A percentile compares a stretch with the other conserved stretches of the same genome.
phyloP scores from a whole-genome alignment of 1,140 invertebrate genomes.

The Venturia canescens region DNA sequence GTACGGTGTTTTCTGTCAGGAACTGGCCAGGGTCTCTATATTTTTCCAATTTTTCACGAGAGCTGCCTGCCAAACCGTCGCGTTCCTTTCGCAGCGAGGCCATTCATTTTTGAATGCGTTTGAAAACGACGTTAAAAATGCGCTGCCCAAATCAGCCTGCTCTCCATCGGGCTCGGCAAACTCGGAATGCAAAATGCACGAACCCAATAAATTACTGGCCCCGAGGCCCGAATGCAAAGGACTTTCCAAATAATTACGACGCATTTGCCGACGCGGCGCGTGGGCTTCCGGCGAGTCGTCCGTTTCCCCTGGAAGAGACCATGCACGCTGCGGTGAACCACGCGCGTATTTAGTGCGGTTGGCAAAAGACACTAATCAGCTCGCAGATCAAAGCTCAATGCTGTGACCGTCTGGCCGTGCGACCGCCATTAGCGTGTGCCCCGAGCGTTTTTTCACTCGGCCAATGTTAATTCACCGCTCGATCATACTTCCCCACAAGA shows the following conservation, averaged over 20 bases:
- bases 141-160: too few species aligned
- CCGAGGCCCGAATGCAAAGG: too few species aligned
- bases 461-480: background rate
- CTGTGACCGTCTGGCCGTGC: background rate
- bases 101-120: background rate
- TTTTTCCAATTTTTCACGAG: background rate
- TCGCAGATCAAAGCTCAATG: slow-evolving; percentile 2
- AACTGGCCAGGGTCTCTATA: background rate
- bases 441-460: background rate
- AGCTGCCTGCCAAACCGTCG: background rate
- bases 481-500: background rate
- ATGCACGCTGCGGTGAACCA: background rate
- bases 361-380: slow-evolving; percentile 1
- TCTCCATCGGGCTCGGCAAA: too few species aligned
- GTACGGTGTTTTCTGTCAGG: background rate
- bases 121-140: too few species aligned
- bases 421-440: background rate
- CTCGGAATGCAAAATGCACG: too few species aligned
- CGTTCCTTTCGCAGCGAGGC: background rate
- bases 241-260: too few species aligned
- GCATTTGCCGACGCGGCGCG: too few species aligned
- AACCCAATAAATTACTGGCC: too few species aligned
- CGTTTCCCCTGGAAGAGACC: background rate
- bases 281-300: too few species aligned
- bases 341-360: slow-evolving; percentile 2